Conservation (phyloP, 2,888 invertebrate genomes). For the Gandaritis pyraliata region DNA sequence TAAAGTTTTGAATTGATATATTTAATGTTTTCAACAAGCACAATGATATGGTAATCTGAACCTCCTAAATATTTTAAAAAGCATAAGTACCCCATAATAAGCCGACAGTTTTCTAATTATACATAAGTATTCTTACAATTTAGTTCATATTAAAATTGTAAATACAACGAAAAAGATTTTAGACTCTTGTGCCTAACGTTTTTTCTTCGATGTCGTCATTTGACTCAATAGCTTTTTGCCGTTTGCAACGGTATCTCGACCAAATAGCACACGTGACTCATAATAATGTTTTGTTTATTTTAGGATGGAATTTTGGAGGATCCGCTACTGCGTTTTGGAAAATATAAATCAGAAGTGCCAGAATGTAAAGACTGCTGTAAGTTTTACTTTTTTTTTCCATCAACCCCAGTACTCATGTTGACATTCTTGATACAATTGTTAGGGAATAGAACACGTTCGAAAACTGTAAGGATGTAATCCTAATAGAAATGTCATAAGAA, state of each 20-base stretch:
- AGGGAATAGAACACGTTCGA: no score
- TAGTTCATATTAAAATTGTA: neutral
- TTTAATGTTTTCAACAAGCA: no score
- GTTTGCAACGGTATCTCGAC: conserved; percentile 34
- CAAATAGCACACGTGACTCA: conserved; percentile 27
- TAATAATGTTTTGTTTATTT: conserved; percentile 21
- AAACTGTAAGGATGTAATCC: no score
- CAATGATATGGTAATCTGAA: no score
- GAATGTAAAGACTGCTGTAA: conserved; percentile 70
- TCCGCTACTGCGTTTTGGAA: conserved; percentile 40
- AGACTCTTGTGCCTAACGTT: neutral
- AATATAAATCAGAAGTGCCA: conserved; percentile 41
- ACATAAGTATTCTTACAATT: no score
- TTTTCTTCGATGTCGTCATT: conserved; percentile 3
- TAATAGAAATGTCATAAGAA: no score
- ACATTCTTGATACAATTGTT: no score
- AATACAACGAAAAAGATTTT: neutral
- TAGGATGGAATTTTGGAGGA: conserved; percentile 51
- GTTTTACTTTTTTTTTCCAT: conserved; percentile 26
- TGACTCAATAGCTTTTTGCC: conserved; percentile 28
- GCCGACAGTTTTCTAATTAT: no score
- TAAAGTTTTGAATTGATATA: no score
- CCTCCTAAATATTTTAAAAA: no score
- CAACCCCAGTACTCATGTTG: no score
- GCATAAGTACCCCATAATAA: no score